Base-by-base conservation (phyloP, 2,113 vertebrate genomes). In the Brachyistius frenatus region DNA sequence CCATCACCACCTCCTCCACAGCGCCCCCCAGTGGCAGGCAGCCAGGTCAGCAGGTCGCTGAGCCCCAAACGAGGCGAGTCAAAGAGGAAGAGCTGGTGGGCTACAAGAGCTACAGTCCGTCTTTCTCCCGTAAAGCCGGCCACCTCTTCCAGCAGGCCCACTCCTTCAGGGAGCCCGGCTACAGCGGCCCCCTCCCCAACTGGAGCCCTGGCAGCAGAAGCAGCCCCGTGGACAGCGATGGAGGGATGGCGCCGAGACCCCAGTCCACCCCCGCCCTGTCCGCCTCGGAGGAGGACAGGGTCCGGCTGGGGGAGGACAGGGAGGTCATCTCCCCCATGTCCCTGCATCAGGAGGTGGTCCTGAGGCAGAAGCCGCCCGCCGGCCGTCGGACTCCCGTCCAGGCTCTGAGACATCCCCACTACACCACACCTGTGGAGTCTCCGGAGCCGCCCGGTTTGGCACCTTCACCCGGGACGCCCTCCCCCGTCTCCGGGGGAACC, bases 91-190 rank as follows among this genome's bases (percentile, higher is more conserved):
- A 90, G 63, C 54, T 81, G 23, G 77, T 88, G 32, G 96, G 96
- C 9, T 97, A 97, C 86, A 93, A 94, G 47, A 98, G 96, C 88
- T 96, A 96, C 79, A 98, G 96, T 84, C 96, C 96, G 0, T 96
- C 96, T 2, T 97, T 97, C 89, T 95, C 95, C 86, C 95, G 93
- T 44, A 95, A 95, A 88, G 94, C 95, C 0, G 94, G 93, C 33
- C 95, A 95, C 66, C 87, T 96, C 77, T 82, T 92, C 71, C 96
- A 97, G 11, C 96, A 97, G n/a, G 94, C 96, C 5, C 96, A 96
- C 56, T 96, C 96, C 70, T 96, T 96, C 83, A 93, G 93, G 15
- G 96, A 98, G 79, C 92, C 96, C 0, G 74, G 90, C 13, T 95
- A 96, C 5, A 93, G 93, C 0, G 94, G 95, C 1, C 93, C 94